A percentile compares a stretch with the other conserved stretches of the same genome.
Conservation (phyloP, 2,113 vertebrate genomes). For the Megaleporinus macrocephalus region DNA sequence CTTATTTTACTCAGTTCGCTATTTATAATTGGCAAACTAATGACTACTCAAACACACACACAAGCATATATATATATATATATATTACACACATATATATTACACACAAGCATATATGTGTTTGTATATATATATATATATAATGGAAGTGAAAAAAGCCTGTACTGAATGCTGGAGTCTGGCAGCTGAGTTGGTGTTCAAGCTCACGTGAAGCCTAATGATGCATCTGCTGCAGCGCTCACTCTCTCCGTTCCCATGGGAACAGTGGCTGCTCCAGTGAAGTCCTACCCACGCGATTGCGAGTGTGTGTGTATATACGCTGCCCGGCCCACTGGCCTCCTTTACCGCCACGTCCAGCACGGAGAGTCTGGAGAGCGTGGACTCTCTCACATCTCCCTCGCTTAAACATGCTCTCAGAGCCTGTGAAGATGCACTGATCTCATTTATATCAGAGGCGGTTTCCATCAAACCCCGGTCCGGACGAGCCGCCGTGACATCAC, state of each 20-base stretch:
- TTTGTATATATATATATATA: too few species aligned
- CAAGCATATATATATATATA: too few species aligned
- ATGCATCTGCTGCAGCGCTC: neutral
- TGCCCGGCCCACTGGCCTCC: constrained; percentile 1
- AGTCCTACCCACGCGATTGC: neutral
- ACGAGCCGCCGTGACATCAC: neutral
- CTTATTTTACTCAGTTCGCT: too few species aligned
- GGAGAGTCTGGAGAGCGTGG: neutral
- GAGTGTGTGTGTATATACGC: neutral
- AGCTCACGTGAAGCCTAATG: neutral
- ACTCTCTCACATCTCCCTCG: neutral
- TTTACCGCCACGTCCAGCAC: neutral
- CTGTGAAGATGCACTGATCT: neutral
- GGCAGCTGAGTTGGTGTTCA: neutral
- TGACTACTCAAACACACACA: too few species aligned
- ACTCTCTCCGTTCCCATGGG: neutral
- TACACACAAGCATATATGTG: too few species aligned
- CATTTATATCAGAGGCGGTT: neutral
- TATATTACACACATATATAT: too few species aligned
- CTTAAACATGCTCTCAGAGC: neutral
- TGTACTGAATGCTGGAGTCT: neutral
- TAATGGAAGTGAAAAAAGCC: too few species aligned
- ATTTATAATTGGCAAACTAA: too few species aligned
- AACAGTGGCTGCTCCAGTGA: neutral
- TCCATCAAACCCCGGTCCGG: neutral